Percentiles rank a stretch among this genome's conserved stretches.
These are phyloP conservation scores for Marisa cornuarietis DNA, from an alignment of 1,140 invertebrate species.

Conservation along the genomic window DNA sequence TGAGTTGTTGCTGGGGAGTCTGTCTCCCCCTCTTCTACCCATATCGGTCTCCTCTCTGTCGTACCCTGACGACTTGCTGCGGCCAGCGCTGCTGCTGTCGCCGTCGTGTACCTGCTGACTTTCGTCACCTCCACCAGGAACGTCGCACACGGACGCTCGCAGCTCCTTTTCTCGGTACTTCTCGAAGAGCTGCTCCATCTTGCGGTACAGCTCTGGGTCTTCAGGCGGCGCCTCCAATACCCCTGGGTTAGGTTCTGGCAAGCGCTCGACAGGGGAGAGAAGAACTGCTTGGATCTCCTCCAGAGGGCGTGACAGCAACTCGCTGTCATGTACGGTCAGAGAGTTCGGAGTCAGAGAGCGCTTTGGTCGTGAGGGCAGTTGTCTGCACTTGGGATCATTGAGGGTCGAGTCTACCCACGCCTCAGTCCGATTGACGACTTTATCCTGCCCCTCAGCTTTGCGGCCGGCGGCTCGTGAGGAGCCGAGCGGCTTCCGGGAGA, in stretches of 20 bases:
- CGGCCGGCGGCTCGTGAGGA: neutral
- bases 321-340: constrained; percentile 33
- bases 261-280: constrained; percentile 45
- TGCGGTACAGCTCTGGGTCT: constrained; percentile 55
- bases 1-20: neutral
- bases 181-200: constrained; percentile 58
- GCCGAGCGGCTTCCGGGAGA: neutral
- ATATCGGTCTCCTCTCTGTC: neutral
- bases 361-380: constrained; percentile 29
- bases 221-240: constrained; percentile 50
- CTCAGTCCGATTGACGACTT: constrained; percentile 44
- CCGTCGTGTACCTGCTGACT: neutral
- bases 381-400: constrained; percentile 35
- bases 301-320: constrained; percentile 43
- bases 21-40: neutral
- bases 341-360: constrained; percentile 53
- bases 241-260: constrained; percentile 32
- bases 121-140: constrained; percentile 33
- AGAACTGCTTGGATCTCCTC: constrained; percentile 57
- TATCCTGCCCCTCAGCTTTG: neutral
- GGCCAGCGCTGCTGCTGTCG: neutral
- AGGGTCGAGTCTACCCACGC: constrained; percentile 56
- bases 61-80: constrained; percentile 5
- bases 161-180: constrained; percentile 54
- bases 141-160: constrained; percentile 52